phyloP scores from a whole-genome alignment of 1,140 invertebrate species.

The Penaeus japonicus region DNA sequence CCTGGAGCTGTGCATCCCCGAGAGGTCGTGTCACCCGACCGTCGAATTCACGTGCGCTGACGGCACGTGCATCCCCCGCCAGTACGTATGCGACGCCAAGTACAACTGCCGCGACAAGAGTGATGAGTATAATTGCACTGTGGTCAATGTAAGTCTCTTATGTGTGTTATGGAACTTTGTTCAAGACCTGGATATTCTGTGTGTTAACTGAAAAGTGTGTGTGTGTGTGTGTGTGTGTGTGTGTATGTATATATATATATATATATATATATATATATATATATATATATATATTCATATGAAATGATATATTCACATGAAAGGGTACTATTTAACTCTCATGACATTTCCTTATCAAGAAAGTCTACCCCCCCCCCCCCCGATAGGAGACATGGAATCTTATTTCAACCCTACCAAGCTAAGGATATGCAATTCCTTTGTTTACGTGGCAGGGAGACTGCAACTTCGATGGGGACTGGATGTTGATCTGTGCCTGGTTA shows the following conservation, averaged over 20 bases:
- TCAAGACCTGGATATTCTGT: background rate
- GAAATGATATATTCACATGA: too few relatives aligned
- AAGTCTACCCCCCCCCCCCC: too few relatives aligned
- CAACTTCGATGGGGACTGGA: conserved; percentile 13
- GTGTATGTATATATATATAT: too few relatives aligned
- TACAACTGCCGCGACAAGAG: conserved; percentile 35
- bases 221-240: too few relatives aligned
- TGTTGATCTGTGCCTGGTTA: conserved; percentile 2
- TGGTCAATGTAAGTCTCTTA: background rate
- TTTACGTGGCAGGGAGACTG: conserved; percentile 20
- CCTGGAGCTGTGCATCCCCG: background rate
- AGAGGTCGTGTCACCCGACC: background rate
- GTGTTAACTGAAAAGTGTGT: too few relatives aligned
- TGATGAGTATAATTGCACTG: conserved; percentile 11
- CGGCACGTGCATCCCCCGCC: conserved; percentile 1
- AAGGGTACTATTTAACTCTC: too few relatives aligned
- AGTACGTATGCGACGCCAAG: conserved; percentile 27
- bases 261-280: too few relatives aligned
- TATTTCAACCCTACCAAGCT: too few relatives aligned
- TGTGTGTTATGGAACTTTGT: too few relatives aligned
- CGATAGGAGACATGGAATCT: too few relatives aligned
- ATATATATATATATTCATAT: too few relatives aligned
- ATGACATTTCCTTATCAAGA: too few relatives aligned
- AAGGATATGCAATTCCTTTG: background rate
- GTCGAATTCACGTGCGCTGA: conserved; percentile 19